These are phyloP conservation scores for Anthrax anthrax DNA, from an alignment of 2,888 invertebrate genomes.

Conservation along the genomic window DNA sequence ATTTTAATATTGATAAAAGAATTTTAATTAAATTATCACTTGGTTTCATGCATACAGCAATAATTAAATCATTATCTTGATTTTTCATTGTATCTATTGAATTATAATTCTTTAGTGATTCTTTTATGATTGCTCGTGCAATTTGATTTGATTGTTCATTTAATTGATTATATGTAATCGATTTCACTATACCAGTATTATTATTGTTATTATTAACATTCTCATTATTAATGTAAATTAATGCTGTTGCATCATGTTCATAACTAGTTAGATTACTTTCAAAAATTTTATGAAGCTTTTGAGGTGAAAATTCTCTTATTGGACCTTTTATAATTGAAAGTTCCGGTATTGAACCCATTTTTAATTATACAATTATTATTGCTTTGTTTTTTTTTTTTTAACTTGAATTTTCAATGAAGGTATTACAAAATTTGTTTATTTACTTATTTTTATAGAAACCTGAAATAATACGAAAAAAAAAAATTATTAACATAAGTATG, in stretches of 20 bases:
- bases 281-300: constrained; percentile 42
- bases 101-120: constrained; percentile 21
- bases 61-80: constrained; percentile 53
- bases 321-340: constrained; percentile 54
- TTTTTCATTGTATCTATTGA: constrained; percentile 36
- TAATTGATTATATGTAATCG: constrained; percentile 28
- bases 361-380: too few species aligned
- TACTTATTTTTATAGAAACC: too few species aligned
- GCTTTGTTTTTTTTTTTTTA: too few species aligned
- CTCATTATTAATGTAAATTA: constrained; percentile 44
- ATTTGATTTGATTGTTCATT: constrained; percentile 36
- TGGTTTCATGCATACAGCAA: constrained; percentile 69
- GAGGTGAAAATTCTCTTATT: constrained; percentile 38
- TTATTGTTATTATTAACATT: constrained; percentile 15
- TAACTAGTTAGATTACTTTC: constrained; percentile 39
- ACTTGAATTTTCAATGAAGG: too few species aligned
- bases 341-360: constrained; percentile 66
- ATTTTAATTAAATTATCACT: constrained; percentile 51
- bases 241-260: constrained; percentile 40
- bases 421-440: too few species aligned
- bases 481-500: too few species aligned
- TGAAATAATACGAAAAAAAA: too few species aligned
- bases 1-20: constrained; percentile 62
- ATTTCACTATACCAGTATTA: not conserved
- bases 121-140: constrained; percentile 29